A percentile compares a stretch with the other conserved stretches of the same genome.
These are phyloP conservation scores for Enteromius paludinosus DNA, from an alignment of 2,797 vertebrate species.

Conservation along the genomic window DNA sequence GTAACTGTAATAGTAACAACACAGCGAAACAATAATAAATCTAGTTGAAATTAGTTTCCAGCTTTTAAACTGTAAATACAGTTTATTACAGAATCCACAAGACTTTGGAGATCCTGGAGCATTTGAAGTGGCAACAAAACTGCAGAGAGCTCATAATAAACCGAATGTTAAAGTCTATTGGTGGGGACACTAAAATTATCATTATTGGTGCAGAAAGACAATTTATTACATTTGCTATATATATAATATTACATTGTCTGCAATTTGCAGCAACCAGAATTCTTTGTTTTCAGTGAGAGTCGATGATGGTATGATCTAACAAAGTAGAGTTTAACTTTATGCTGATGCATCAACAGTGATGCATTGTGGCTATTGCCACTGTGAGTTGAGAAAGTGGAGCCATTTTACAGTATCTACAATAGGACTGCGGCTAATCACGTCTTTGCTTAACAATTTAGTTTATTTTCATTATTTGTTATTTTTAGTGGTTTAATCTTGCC, in stretches of 20 bases:
- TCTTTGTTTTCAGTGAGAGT: background rate
- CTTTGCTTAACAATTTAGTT: background rate
- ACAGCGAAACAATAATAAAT: background rate
- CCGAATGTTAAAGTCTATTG: too few relatives aligned
- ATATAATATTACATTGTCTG: too few relatives aligned
- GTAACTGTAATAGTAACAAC: background rate
- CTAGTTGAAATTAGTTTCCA: background rate
- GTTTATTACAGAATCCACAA: background rate
- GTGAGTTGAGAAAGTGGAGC: background rate
- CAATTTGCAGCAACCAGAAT: background rate
- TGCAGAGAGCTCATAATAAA: background rate
- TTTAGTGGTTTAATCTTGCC: background rate
- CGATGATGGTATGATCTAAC: background rate
- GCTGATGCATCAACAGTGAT: background rate
- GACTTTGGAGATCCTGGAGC: background rate
- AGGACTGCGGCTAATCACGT: background rate
- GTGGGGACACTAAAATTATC: background rate
- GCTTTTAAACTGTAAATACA: background rate
- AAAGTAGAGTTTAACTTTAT: background rate
- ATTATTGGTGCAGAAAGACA: background rate
- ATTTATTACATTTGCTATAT: background rate
- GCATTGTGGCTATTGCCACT: background rate
- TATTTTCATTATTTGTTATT: background rate
- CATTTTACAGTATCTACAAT: background rate
- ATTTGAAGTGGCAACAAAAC: background rate